Evolutionary conservation across 2,888 invertebrate genomes (phyloP), one percentile per base, ranked within the genome.

Genomic region (Andricus curvator): DNA sequence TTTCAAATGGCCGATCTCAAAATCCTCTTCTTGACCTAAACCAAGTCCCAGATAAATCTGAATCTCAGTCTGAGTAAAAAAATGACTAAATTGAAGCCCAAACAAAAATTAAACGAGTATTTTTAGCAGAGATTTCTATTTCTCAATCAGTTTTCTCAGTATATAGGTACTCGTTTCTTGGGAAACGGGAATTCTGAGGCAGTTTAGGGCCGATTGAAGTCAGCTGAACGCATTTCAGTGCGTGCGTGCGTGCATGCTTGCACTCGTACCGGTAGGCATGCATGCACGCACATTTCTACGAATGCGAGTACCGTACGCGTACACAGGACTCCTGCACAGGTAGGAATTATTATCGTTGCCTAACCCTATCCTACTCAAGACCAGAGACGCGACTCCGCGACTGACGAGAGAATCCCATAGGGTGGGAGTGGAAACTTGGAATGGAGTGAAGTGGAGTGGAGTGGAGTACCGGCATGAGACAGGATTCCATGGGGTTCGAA

Each of bases 391-490:
- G 48, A 70, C 68, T 70, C 22, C 68, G 48, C 68, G 48, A 70
- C 51, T 70, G 70, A 51, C 70, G 70, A 70, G 51, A 70, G 70
- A 51, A 70, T 70, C 70, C 44, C 48, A 48, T 56, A 48, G 51
- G 56, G 74, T 51, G 74, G 74, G 74, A 74, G 74, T 74, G 74
- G 74, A 74, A 9, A 74, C 74, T 56, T 74, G 74, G 70, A 25
- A 51, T 29, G 29, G 37, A 67, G 78, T 81, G 81, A 78, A 82
- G 78, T 74, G 33, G 70, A 80, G 82, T 81, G 81, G 82, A 81
- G 84, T 82, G 82, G 82, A 82, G 84, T 81, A 83, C 82, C 82
- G 82, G 82, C 84, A 81, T 83, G 82, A 82, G 83, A 82, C 85
- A 83, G 85, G 83, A 85, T 83, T 85, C 85, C 85, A 82, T 74